These are phyloP conservation scores for Carduelis carduelis DNA, from an alignment of 2,797 vertebrate species.

Conservation along the genomic window DNA sequence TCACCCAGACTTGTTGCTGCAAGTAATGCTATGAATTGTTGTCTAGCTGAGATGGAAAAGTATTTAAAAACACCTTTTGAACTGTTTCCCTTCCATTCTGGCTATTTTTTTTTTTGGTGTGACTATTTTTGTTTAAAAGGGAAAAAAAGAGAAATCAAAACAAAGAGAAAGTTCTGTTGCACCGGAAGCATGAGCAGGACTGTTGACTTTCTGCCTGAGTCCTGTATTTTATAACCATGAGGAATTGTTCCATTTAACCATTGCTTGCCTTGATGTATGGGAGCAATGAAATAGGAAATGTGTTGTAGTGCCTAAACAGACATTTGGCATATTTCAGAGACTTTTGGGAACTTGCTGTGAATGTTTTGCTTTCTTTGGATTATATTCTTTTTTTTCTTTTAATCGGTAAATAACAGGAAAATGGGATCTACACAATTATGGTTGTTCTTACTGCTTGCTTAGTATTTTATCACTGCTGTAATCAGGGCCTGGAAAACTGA, in stretches of 20 bases:
- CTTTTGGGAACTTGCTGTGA: neutral
- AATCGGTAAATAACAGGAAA: neutral
- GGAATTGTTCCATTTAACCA: neutral
- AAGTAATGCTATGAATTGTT: neutral
- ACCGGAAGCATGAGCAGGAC: neutral
- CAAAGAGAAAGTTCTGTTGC: neutral
- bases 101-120: neutral
- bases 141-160: neutral
- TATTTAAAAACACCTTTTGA: conserved; percentile 9
- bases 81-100: neutral
- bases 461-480: neutral
- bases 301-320: neutral
- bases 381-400: neutral
- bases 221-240: neutral
- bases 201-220: conserved; percentile 10
- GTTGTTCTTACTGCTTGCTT: neutral
- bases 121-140: neutral
- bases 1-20: neutral
- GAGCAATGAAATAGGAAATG: neutral
- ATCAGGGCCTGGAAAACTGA: neutral
- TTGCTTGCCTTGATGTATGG: neutral
- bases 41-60: neutral
- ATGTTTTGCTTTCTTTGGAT: neutral
- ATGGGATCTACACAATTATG: neutral
- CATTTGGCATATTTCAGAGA: neutral